These are phyloP conservation scores for Drosophila prolongata DNA, from an alignment of 2,888 invertebrate genomes.

Conservation along the genomic window DNA sequence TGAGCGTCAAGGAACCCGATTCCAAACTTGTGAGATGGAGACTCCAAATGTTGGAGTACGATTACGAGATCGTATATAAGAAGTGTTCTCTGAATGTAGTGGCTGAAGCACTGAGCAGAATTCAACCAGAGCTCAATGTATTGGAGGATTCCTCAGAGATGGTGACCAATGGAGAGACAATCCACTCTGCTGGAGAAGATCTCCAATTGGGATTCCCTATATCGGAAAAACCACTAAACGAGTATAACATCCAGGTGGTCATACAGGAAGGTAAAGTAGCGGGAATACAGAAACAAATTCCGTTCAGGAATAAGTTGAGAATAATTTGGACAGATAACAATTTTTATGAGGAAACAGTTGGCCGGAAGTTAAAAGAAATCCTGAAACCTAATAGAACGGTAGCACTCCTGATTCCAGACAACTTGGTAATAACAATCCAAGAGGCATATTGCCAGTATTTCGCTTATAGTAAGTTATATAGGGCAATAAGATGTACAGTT, in stretches of 20 bases:
- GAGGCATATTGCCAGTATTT: conserved; percentile 6
- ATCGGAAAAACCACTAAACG: neutral
- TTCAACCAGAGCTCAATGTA: neutral
- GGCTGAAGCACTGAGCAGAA: neutral
- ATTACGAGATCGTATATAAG: neutral
- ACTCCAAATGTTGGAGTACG: neutral
- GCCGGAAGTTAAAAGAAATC: neutral
- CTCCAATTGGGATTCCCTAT: neutral
- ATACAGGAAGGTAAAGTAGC: neutral
- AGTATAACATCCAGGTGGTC: neutral
- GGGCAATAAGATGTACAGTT: conserved; percentile 3
- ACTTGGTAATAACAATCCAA: conserved; percentile 5
- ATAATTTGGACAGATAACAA: neutral
- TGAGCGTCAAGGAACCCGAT: neutral
- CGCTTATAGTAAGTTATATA: conserved; percentile 14
- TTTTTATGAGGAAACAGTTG: neutral
- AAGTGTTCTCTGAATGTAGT: neutral
- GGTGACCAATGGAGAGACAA: neutral
- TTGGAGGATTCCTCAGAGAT: neutral
- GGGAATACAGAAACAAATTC: neutral
- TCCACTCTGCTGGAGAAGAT: neutral
- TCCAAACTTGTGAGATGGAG: neutral
- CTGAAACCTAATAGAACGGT: neutral
- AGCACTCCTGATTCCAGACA: conserved; percentile 2
- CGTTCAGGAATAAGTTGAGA: neutral